A percentile compares a stretch with the other conserved stretches of the same genome.
Evolutionary conservation across 2,797 vertebrate species (phyloP).

Genomic region (Podargus strigoides): DNA sequence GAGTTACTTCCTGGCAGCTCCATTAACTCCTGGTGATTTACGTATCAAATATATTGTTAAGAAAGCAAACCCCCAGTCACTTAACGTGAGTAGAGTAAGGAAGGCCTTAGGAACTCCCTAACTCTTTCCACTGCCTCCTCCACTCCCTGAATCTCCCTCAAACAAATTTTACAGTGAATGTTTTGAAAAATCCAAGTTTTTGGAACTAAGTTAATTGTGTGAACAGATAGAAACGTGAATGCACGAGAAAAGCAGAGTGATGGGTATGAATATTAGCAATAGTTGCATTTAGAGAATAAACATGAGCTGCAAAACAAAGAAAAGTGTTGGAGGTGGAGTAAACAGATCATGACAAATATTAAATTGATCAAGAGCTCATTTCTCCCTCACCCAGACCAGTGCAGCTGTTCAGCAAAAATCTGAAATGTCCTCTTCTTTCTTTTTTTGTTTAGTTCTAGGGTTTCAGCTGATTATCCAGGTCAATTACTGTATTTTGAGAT

Average conservation of each 20-base stretch:
- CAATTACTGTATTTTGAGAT: background rate
- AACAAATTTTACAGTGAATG: background rate
- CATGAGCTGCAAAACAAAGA: background rate
- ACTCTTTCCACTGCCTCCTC: background rate
- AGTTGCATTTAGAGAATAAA: background rate
- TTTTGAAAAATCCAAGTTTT: background rate
- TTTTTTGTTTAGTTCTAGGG: background rate
- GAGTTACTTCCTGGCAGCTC: background rate
- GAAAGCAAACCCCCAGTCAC: background rate
- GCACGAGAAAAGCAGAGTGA: background rate
- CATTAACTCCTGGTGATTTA: background rate
- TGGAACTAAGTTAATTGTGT: background rate
- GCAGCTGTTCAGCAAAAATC: background rate
- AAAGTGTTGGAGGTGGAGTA: background rate
- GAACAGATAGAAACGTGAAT: background rate
- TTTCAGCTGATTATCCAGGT: background rate
- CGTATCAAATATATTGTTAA: background rate
- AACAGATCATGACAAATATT: background rate
- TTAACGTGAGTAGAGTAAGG: background rate
- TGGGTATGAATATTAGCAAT: background rate
- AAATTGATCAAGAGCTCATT: background rate
- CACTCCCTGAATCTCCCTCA: background rate
- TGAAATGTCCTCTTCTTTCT: background rate
- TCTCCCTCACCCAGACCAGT: background rate
- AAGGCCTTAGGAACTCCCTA: background rate